These are phyloP conservation scores for Andrena marginata DNA, from an alignment of 2,888 invertebrate genomes.

Conservation along the genomic window DNA sequence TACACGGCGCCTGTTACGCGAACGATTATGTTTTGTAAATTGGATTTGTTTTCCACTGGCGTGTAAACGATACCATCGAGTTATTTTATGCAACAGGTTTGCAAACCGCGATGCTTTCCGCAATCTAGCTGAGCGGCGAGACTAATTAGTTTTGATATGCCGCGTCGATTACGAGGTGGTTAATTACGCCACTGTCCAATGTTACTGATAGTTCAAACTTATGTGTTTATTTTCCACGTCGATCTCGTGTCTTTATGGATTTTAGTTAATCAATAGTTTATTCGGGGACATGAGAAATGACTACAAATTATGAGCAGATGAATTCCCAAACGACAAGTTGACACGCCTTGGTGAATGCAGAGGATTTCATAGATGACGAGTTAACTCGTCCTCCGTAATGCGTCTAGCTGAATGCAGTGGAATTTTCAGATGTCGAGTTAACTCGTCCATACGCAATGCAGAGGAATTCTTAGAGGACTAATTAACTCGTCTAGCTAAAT, in stretches of 20 bases:
- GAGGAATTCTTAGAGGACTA: no score
- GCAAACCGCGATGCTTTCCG: background rate
- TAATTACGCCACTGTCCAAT: background rate
- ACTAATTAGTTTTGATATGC: background rate
- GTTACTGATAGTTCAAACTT: background rate
- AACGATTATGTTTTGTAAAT: background rate
- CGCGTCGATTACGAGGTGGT: background rate
- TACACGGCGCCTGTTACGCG: background rate
- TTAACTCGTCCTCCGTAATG: no score
- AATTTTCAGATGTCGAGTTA: no score
- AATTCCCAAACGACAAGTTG: no score
- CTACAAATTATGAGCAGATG: no score
- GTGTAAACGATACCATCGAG: background rate
- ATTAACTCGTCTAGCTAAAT: no score
- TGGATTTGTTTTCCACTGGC: background rate
- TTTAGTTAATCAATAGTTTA: background rate
- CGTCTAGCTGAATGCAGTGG: no score
- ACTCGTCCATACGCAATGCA: no score
- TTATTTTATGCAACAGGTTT: background rate
- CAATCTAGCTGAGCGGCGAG: background rate
- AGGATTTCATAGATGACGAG: no score
- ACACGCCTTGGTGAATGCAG: no score
- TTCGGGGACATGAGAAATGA: no score
- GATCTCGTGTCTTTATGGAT: background rate
- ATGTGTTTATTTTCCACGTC: background rate